Evolutionary conservation across 2,113 vertebrate species (phyloP).

Genomic region (Catharus minimus): DNA sequence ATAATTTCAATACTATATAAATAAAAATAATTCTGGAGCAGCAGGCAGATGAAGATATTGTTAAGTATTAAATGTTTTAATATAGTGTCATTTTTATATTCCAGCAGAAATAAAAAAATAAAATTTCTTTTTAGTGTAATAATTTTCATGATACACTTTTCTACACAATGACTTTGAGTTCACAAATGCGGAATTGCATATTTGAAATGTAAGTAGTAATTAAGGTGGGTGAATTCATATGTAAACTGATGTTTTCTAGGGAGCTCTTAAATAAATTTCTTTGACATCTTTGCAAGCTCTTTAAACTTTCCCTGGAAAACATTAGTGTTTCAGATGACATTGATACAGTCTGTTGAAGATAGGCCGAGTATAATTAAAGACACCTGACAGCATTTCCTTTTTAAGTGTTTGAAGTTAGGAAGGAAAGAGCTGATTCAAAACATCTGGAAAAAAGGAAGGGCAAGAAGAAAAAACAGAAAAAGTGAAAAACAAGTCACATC

Average conservation of each 20-base stretch:
- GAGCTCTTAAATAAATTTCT: background rate
- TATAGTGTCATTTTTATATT: background rate
- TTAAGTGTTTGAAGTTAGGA: background rate
- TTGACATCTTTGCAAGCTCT: constrained; percentile 14
- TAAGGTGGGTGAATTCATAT: background rate
- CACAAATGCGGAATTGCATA: background rate
- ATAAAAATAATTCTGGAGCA: background rate
- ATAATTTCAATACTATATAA: background rate
- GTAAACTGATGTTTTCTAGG: background rate
- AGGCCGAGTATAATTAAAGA: background rate
- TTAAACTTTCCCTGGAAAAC: background rate
- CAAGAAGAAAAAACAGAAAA: background rate
- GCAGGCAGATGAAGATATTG: background rate
- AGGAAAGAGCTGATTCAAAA: background rate
- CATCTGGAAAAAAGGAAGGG: background rate
- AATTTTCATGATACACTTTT: background rate
- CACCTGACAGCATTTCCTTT: constrained; percentile 4
- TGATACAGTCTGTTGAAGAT: background rate
- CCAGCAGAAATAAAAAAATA: background rate
- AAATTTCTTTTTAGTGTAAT: background rate
- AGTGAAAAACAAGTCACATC: background rate
- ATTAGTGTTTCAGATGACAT: background rate
- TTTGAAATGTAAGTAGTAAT: background rate
- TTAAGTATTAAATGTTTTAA: background rate
- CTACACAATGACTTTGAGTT: background rate